Evolutionary conservation across 1,140 invertebrate species (phyloP), one percentile per base, ranked within the genome.

Genomic region (Pissodes strobi): DNA sequence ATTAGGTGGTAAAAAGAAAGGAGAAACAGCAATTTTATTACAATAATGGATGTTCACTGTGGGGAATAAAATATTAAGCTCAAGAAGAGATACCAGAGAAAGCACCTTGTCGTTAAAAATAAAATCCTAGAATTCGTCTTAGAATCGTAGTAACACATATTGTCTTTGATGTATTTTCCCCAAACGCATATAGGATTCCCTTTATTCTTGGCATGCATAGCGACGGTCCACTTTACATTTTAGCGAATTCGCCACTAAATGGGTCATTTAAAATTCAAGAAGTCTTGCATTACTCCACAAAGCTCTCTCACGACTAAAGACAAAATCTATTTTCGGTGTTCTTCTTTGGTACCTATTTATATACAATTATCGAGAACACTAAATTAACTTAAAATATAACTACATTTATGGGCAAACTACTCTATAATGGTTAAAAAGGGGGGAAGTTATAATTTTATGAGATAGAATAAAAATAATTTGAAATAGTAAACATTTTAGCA

Each of bases 161-260:
- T 64, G 61, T 64, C 61, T 64, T 64, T 64, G 61, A 64, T 64
- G 61, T 64, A 52, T 55, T 46, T 63, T 56, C 61, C 61, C 61
- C 25, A 30, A 56, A 64, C 61, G 61, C 61, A 64, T 64, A 64
- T 64, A 55, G 52, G 51, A 64, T 64, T 64, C 61, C 51, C 61
- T 64, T 64, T 64, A 41, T 52, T 53, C 39, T 64, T 48, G 51
- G 51, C 21, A 62, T 62, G 60, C 60, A 62, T 62, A 62, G 27
- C 52, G 39, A 25, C 27, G n/a, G 61, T 64, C 51, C 61, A 64
- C 52, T 64, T 64, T 64, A 52, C 61, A 64, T 64, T 64, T 64
- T 64, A 49, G 41, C 53, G 5, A 53, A 38, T 62, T 25, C 49
- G 18, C 39, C 61, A 64, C 52, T 64, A 64, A 64, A 64, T 55